Evolutionary conservation across 1,140 invertebrate species (phyloP).

Genomic region (Magallana angulata): DNA sequence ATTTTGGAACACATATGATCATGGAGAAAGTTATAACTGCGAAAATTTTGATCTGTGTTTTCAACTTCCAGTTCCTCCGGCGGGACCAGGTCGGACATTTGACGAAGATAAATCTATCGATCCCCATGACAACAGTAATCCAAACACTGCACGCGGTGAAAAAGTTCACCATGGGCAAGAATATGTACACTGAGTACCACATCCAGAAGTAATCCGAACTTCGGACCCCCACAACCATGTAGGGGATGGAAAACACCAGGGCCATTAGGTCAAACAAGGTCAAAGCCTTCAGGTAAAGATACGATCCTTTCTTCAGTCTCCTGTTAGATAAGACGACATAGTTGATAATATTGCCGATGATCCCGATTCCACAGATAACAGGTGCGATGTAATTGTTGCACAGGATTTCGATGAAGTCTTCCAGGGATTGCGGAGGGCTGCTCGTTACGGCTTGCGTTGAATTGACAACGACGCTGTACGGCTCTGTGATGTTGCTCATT

Average conservation of each 20-base stretch:
- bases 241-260: constrained; percentile 56
- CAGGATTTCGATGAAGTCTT: constrained; percentile 16
- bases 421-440: not conserved
- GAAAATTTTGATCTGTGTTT: constrained; percentile 50
- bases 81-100: constrained; percentile 58
- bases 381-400: constrained; percentile 56
- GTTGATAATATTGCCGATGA: constrained; percentile 68
- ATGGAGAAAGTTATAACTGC: constrained; percentile 46
- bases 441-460: not conserved
- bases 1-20: constrained; percentile 57
- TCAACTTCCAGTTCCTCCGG: constrained; percentile 44
- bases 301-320: constrained; percentile 64
- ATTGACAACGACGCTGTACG: not conserved
- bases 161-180: constrained; percentile 63
- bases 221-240: constrained; percentile 44
- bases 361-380: constrained; percentile 66
- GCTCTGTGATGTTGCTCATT: not conserved
- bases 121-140: constrained; percentile 66
- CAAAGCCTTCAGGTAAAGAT: constrained; percentile 66
- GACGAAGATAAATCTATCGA: constrained; percentile 65
- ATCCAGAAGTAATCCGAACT: constrained; percentile 45
- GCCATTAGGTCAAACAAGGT: constrained; percentile 64
- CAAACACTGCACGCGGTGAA: constrained; percentile 61
- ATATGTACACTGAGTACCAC: constrained; percentile 58
- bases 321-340: constrained; percentile 61